Percentiles rank a stretch among this genome's conserved stretches.
phyloP scores from a whole-genome alignment of 2,888 invertebrate species.

The Drosophila falleni region DNA sequence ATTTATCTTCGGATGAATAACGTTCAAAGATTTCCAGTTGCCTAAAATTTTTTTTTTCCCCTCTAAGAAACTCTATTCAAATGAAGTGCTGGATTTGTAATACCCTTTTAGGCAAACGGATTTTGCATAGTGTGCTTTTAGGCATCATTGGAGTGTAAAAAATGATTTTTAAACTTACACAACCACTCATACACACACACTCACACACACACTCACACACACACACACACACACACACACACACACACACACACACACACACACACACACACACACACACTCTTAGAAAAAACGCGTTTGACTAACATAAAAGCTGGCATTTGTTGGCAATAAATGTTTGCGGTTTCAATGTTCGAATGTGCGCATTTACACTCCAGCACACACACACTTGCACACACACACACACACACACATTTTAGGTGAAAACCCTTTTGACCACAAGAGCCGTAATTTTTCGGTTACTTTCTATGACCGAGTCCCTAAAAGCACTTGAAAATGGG shows the following conservation, averaged over 20 bases:
- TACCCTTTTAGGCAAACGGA: slow-evolving; percentile 15
- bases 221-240: background rate
- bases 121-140: slow-evolving; percentile 35
- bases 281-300: slow-evolving; percentile 4
- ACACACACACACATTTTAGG: slow-evolving; percentile 19
- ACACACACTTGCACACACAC: slow-evolving; percentile 34
- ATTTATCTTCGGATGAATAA: background rate
- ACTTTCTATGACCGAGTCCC: slow-evolving; percentile 60
- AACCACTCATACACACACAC: slow-evolving; percentile 19
- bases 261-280: slow-evolving; percentile 4
- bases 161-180: slow-evolving; percentile 66
- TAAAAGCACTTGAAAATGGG: slow-evolving; percentile 66
- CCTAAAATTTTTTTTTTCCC: background rate
- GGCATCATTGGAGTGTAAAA: slow-evolving; percentile 67
- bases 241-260: slow-evolving; percentile 23
- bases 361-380: slow-evolving; percentile 64
- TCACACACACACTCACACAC: too few species aligned
- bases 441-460: slow-evolving; percentile 77
- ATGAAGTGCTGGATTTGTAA: background rate
- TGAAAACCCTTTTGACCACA: slow-evolving; percentile 69
- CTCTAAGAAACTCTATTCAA: background rate
- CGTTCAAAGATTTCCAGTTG: background rate
- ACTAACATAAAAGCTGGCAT: slow-evolving; percentile 75
- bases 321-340: slow-evolving; percentile 78
- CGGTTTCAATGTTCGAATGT: slow-evolving; percentile 67